Percentiles rank a stretch among this genome's conserved stretches.
phyloP scores from a whole-genome alignment of 2,113 vertebrate species.

The Gasterosteus aculeatus region DNA sequence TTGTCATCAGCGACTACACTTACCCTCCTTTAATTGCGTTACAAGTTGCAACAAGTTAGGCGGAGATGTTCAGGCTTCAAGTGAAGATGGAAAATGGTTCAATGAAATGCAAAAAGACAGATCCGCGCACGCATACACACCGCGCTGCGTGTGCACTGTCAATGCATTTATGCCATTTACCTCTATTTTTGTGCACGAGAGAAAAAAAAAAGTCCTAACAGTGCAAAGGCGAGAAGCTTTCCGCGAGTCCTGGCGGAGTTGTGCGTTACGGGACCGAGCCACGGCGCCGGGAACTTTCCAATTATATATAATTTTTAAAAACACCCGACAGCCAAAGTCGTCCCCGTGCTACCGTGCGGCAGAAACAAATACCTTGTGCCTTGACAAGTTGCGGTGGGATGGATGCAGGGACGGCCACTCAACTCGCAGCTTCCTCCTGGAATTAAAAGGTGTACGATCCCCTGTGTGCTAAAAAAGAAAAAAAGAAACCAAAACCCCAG shows the following conservation, averaged over 20 bases:
- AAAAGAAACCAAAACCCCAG: not conserved
- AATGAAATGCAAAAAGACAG: not conserved
- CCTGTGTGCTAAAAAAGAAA: slow-evolving; percentile 32
- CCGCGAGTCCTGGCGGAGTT: slow-evolving; percentile 23
- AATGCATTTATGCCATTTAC: slow-evolving; percentile 5
- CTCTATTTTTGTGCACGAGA: not conserved
- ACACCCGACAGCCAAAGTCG: slow-evolving; percentile 53
- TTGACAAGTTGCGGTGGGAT: slow-evolving; percentile 52
- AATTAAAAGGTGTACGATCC: slow-evolving; percentile 69
- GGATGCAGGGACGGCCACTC: slow-evolving; percentile 28
- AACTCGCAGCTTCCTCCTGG: slow-evolving; percentile 55
- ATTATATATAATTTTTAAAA: not conserved
- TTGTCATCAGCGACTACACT: slow-evolving; percentile 17
- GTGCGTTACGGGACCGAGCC: not conserved
- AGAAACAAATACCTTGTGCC: slow-evolving; percentile 31
- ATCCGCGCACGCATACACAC: not conserved
- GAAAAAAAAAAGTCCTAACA: slow-evolving; percentile 6
- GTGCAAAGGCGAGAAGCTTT: not conserved
- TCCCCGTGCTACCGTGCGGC: slow-evolving; percentile 52
- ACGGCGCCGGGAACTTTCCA: slow-evolving; percentile 61
- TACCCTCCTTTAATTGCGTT: slow-evolving; percentile 33
- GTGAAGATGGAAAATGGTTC: not conserved
- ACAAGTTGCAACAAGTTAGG: slow-evolving; percentile 74
- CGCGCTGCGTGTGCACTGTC: not conserved
- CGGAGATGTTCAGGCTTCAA: slow-evolving; percentile 8